Evolutionary conservation across 1,140 invertebrate genomes (phyloP).

Genomic region (Bradynema listronoti): DNA sequence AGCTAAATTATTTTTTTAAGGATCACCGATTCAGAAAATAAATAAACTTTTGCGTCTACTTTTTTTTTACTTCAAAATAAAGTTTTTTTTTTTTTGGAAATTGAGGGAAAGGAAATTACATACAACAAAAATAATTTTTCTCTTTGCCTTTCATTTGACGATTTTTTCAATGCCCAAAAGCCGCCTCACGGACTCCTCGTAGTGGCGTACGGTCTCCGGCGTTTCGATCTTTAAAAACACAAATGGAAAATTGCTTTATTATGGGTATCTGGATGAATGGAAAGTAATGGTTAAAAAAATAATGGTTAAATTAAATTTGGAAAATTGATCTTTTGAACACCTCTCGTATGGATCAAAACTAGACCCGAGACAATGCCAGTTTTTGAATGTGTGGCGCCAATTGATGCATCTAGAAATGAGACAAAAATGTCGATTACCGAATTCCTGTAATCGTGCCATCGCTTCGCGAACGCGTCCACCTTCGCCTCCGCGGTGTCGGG

Average conservation of each 20-base stretch:
- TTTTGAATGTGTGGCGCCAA: neutral
- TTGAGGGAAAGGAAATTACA: no score
- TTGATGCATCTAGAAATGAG: neutral
- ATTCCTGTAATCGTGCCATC: conserved; percentile 10
- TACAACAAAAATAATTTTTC: no score
- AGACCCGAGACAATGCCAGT: neutral
- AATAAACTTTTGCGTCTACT: no score
- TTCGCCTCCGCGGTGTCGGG: no score
- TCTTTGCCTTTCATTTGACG: no score
- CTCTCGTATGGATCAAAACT: neutral
- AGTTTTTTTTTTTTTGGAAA: no score
- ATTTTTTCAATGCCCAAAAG: conserved; percentile 4
- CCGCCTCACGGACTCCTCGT: conserved; percentile 5
- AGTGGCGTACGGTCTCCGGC: conserved; percentile 1
- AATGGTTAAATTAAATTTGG: conserved; percentile 2
- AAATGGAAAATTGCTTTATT: no score
- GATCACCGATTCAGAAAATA: no score
- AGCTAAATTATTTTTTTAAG: no score
- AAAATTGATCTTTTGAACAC: neutral
- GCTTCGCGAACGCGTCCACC: neutral
- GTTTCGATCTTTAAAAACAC: no score
- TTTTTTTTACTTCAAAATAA: no score
- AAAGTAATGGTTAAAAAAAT: neutral
- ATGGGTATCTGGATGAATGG: no score
- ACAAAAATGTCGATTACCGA: neutral